phyloP scores from a whole-genome alignment of 2,888 invertebrate genomes.

The Saturnia japonica region DNA sequence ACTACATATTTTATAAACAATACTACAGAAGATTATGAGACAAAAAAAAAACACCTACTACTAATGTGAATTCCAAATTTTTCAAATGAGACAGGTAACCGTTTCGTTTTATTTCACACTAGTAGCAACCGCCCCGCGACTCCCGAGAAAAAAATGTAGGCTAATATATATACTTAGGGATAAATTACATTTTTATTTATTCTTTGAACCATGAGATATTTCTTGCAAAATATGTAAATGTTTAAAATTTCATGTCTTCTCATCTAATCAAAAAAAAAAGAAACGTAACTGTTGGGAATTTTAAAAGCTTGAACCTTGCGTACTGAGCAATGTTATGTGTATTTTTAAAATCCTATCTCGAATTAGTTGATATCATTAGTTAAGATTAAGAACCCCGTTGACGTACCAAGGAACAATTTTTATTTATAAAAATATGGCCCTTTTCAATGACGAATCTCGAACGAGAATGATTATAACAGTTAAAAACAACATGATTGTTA shows the following conservation, averaged over 20 bases:
- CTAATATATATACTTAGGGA: too few species aligned
- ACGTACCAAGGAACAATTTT: constrained; percentile 8
- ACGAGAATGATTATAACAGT: not conserved
- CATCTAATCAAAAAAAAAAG: not conserved
- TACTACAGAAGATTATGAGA: not conserved
- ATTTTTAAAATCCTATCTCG: not conserved
- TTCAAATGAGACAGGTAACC: not conserved
- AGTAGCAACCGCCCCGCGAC: too few species aligned
- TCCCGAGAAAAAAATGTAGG: too few species aligned
- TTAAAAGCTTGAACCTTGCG: not conserved
- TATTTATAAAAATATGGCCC: constrained; percentile 14
- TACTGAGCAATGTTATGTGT: not conserved
- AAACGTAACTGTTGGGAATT: not conserved
- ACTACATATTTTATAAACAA: too few species aligned
- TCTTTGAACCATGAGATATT: too few species aligned
- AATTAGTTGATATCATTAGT: constrained; percentile 11
- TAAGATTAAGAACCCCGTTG: constrained; percentile 1
- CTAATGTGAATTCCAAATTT: not conserved
- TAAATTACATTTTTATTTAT: too few species aligned
- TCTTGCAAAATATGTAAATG: too few species aligned
- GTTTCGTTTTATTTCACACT: not conserved
- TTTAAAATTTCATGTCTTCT: not conserved
- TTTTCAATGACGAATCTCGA: constrained; percentile 14
- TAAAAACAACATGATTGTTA: constrained; percentile 11
- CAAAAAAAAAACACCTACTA: too few species aligned